Conservation (phyloP, 2,888 invertebrate species). For the Sisyra nigra region DNA sequence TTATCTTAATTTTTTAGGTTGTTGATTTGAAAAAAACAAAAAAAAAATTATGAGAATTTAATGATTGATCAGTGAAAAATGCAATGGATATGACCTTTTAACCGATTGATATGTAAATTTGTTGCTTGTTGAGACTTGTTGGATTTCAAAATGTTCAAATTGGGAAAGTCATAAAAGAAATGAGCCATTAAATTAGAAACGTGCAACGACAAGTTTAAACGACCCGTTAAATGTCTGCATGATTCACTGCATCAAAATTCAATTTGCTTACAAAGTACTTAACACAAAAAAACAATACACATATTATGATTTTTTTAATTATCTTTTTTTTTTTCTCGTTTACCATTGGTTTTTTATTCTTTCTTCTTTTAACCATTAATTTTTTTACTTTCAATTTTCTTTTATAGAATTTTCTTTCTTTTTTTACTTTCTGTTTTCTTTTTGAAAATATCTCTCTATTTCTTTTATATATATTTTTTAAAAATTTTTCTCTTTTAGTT, state of each 20-base stretch:
- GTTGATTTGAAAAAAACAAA: no score
- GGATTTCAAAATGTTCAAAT: no score
- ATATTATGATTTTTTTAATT: not conserved
- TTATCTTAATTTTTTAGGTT: no score
- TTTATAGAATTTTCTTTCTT: constrained; percentile 5
- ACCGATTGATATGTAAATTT: no score
- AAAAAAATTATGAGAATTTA: no score
- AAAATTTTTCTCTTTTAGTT: constrained; percentile 6
- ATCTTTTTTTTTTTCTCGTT: constrained; percentile 1
- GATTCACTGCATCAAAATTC: no score
- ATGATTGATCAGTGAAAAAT: no score
- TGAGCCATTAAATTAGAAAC: constrained; percentile 12
- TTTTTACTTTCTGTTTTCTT: no score
- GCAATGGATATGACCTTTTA: no score
- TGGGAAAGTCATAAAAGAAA: not conserved
- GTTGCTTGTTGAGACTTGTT: no score
- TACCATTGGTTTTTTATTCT: constrained; percentile 7
- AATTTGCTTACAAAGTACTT: not conserved
- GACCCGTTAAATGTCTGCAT: not conserved
- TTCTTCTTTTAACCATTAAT: constrained; percentile 14
- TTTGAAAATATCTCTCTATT: constrained; percentile 5
- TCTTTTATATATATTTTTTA: constrained; percentile 4
- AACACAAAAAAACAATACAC: no score
- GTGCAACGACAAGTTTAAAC: constrained; percentile 12
- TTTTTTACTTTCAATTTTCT: no score